A percentile compares a stretch with the other conserved stretches of the same genome.
phyloP scores from a whole-genome alignment of 1,140 invertebrate species.

The Microvelia longipes region DNA sequence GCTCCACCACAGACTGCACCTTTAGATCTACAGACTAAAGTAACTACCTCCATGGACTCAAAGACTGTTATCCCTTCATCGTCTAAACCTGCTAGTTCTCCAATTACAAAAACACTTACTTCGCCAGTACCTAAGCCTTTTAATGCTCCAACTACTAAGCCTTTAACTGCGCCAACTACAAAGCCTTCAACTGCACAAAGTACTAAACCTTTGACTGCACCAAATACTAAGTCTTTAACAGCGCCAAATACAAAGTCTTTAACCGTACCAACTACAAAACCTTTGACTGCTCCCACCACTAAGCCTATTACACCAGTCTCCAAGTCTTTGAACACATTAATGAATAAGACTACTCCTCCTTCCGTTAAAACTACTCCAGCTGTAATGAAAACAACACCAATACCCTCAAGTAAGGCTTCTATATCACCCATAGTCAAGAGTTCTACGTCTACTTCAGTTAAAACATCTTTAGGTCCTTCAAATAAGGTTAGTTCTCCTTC shows the following conservation, averaged over 20 bases:
- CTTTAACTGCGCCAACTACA: background rate
- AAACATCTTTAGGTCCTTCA: background rate
- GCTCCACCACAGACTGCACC: background rate
- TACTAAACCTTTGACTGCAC: background rate
- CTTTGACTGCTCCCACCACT: too few relatives aligned
- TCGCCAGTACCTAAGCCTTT: too few relatives aligned
- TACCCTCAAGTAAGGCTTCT: too few relatives aligned
- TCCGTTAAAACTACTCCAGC: too few relatives aligned
- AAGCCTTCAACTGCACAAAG: background rate
- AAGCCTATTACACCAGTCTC: too few relatives aligned
- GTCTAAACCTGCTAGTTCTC: conserved; percentile 11
- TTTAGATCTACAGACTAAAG: background rate
- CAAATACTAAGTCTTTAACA: background rate
- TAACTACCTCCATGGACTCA: background rate
- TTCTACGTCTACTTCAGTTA: background rate
- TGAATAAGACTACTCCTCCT: too few relatives aligned
- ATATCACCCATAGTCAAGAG: background rate
- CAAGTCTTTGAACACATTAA: too few relatives aligned
- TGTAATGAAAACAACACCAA: too few relatives aligned
- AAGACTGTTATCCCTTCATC: background rate
- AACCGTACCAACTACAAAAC: too few relatives aligned
- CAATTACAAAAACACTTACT: too few relatives aligned
- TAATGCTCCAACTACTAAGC: too few relatives aligned
- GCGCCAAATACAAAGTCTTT: background rate
- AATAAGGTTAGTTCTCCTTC: background rate